Base-by-base conservation (phyloP, 1,140 invertebrate genomes). In the Melipona quadrifasciata region DNA sequence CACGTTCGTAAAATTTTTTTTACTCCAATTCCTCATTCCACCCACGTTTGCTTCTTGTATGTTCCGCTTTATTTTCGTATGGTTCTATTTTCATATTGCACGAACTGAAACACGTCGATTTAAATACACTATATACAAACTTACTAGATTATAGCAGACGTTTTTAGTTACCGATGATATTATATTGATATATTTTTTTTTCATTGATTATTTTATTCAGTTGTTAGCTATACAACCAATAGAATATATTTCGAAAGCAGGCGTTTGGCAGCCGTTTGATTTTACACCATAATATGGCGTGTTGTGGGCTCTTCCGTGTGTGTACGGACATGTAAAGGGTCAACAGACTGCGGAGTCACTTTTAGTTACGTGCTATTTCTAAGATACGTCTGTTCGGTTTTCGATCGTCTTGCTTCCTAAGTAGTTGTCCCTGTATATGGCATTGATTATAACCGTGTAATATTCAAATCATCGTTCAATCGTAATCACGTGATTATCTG, bases 311-410 rank as follows among this genome's bases (percentile, higher is more conserved):
- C 39, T 5, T 73, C 31, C 51, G 34, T 47, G 34, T 86, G 47
- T 83, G 55, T 34, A 70, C 67, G 76, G 31, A n/a, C 57, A 68
- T 84, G 79, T 84, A 84, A 84, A 84, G 82, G 82, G 82, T 84
- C 82, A 84, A 84, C 82, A 83, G 24, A 84, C 75, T 67, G 74
- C 55, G 5, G 57, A 71, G 75, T 71, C 82, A 68, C 67, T 79
- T 84, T 84, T 79, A 84, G 82, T 84, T 84, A 71, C 76, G n/a
- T 70, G 75, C 82, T 84, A 84, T 84, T 84, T 84, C 82, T 78
- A 84, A 71, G 76, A 79, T 84, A 79, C 57, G 17, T 61, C 31
- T 68, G 74, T 61, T 79, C 19, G 19, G 34, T 79, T 78, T 61
- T 3, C 65, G 27, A 61, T 16, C 75, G 19, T 14, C 47, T 84